A percentile compares a stretch with the other conserved stretches of the same genome.
Conservation (phyloP, 92 coral and sea anemone species). For the Diadumene lineata region DNA sequence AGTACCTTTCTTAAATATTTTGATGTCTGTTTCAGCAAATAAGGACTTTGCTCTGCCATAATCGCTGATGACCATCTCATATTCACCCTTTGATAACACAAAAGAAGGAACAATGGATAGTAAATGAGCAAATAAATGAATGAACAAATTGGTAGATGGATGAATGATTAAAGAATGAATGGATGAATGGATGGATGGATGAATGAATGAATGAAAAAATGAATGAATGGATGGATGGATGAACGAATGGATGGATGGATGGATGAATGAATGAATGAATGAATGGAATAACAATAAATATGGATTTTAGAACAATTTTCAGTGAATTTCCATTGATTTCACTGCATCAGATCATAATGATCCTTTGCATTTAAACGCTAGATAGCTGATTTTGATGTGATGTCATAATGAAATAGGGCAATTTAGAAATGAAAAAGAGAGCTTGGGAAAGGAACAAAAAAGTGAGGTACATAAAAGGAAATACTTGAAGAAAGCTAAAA, state of each 20-base stretch:
- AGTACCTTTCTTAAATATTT: constrained; percentile 90
- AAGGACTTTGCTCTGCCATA: constrained; percentile 94
- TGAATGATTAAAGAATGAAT: background rate
- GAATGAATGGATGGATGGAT: background rate
- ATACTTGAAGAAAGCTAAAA: too few species aligned
- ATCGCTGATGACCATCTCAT: constrained; percentile 97
- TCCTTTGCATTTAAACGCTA: too few species aligned
- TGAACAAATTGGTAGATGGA: background rate
- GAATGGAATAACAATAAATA: background rate
- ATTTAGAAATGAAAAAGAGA: too few species aligned
- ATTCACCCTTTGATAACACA: constrained; percentile 71
- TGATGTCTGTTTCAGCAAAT: constrained; percentile 95
- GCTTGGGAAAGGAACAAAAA: too few species aligned
- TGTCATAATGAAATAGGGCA: too few species aligned
- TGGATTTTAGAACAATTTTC: too few species aligned
- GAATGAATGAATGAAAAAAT: background rate
- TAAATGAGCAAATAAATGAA: constrained; percentile 2
- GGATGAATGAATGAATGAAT: background rate
- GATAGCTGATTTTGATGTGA: too few species aligned
- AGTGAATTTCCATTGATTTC: too few species aligned
- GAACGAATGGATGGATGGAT: background rate
- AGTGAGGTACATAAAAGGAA: too few species aligned
- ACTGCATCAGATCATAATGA: too few species aligned
- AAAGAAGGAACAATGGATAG: background rate
- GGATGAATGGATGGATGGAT: background rate